Evolutionary conservation across 2,797 vertebrate species (phyloP).

Genomic region (Vireo griseus): DNA sequence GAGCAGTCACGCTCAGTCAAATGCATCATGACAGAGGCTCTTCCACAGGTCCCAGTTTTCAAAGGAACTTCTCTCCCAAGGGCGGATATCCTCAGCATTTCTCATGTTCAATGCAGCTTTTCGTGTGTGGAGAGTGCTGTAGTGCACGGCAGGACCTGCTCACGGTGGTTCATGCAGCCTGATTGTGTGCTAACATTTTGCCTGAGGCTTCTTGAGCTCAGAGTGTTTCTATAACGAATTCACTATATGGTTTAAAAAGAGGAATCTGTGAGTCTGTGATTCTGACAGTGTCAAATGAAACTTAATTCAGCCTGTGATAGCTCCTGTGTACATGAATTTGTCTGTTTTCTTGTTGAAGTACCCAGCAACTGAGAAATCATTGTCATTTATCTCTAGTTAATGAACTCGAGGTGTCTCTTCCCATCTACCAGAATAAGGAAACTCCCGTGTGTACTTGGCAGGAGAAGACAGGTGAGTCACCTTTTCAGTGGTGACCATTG

Average conservation of each 20-base stretch:
- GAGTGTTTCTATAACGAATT: background rate
- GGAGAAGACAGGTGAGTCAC: background rate
- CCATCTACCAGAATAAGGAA: background rate
- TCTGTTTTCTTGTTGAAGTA: background rate
- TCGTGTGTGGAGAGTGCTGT: background rate
- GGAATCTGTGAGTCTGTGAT: background rate
- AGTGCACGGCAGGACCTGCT: background rate
- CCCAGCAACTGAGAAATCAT: background rate
- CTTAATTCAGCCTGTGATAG: background rate
- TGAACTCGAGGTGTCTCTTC: background rate
- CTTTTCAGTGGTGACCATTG: background rate
- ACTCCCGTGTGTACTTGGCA: background rate
- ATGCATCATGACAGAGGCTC: rapidly evolving
- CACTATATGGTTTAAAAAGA: background rate
- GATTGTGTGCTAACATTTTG: rapidly evolving
- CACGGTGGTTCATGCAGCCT: rapidly evolving
- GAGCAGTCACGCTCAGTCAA: rapidly evolving
- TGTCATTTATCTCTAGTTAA: conserved; percentile 11
- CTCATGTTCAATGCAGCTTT: background rate
- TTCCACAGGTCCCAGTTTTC: background rate
- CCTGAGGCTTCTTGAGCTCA: background rate
- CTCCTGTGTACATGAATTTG: background rate
- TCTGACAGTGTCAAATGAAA: background rate
- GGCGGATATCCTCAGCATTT: rapidly evolving
- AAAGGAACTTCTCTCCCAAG: background rate